Conservation (phyloP, 2,888 invertebrate species). For the Ametastegia equiseti region DNA sequence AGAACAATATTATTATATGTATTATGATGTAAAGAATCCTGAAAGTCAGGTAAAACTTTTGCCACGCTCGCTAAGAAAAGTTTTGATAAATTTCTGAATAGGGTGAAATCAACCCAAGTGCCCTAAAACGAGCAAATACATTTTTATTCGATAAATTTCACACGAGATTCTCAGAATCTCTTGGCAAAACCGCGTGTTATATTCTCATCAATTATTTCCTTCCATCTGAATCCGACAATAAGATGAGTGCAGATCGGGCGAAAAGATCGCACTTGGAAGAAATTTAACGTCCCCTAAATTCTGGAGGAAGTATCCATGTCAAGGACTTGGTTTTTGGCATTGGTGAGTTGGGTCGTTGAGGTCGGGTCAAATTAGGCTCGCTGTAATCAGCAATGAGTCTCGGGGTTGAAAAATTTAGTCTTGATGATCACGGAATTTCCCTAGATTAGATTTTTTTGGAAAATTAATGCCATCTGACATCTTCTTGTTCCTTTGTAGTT, state of each 20-base stretch:
- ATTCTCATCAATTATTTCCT: constrained; percentile 26
- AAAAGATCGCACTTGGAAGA: neutral
- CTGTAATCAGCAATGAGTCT: neutral
- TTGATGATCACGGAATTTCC: too few species aligned
- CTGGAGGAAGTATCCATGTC: neutral
- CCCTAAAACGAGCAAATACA: constrained; percentile 3
- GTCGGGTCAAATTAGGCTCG: neutral
- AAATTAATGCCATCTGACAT: neutral
- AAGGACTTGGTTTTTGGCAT: neutral
- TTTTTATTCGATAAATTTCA: constrained; percentile 12
- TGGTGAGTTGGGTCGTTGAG: neutral
- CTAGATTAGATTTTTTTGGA: neutral
- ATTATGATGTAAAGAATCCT: constrained; percentile 6
- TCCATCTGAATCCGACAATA: too few species aligned
- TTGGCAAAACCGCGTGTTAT: neutral
- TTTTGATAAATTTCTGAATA: constrained; percentile 17
- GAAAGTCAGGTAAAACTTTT: neutral
- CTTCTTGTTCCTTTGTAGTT: constrained; percentile 75
- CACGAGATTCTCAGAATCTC: neutral
- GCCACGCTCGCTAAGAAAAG: neutral
- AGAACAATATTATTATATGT: neutral
- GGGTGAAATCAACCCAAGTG: constrained; percentile 27
- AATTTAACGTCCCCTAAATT: neutral
- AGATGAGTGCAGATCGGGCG: neutral
- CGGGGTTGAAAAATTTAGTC: neutral